These are phyloP conservation scores for Chloropsis cyanopogon DNA, from an alignment of 2,113 vertebrate genomes.

Conservation along the genomic window DNA sequence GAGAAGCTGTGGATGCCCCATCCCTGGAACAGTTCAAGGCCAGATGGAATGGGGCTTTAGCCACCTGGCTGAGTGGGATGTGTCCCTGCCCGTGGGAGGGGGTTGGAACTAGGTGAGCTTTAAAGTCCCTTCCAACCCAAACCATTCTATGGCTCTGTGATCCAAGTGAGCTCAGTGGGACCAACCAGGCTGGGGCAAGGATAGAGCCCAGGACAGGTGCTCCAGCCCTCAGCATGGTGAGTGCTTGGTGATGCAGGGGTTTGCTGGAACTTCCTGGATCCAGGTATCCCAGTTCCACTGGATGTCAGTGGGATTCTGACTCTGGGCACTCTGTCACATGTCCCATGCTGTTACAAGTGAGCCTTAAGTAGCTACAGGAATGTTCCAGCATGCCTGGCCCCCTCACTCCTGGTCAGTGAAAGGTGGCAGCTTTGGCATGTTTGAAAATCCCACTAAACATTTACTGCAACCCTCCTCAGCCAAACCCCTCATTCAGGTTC, in stretches of 20 bases:
- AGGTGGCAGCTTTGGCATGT: background rate
- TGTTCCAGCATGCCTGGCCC: background rate
- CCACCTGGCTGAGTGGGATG: background rate
- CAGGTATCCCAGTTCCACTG: background rate
- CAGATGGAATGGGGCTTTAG: background rate
- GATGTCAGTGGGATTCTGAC: background rate
- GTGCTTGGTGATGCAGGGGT: background rate
- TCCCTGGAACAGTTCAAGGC: background rate
- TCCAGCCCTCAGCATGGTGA: background rate
- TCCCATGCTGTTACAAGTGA: background rate
- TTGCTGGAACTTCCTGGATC: background rate
- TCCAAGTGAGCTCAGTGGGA: background rate
- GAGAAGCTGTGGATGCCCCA: background rate
- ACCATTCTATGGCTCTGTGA: background rate
- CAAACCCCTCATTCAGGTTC: background rate
- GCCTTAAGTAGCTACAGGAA: background rate
- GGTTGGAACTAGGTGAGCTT: background rate
- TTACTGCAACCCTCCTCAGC: background rate
- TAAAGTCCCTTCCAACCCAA: background rate
- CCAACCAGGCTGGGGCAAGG: background rate
- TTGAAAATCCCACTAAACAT: background rate
- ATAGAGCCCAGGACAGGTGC: background rate
- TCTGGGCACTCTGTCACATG: background rate
- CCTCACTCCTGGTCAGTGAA: background rate
- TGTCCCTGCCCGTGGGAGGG: background rate